Evolutionary conservation across 1,140 invertebrate species (phyloP).

Genomic region (Eupristina koningsbergeri): DNA sequence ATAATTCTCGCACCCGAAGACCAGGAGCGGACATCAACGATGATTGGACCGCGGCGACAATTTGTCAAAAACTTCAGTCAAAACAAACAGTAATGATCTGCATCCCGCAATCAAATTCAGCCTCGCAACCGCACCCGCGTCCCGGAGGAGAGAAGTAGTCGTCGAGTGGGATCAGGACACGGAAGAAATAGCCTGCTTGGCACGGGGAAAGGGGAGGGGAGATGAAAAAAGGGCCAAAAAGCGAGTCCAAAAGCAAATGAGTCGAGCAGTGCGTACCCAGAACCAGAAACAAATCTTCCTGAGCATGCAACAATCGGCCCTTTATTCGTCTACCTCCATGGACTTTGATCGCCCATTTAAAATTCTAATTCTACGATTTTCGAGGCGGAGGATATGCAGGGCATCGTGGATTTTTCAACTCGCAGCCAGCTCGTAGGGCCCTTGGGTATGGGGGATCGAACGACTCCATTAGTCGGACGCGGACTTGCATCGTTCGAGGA

Average conservation of each 20-base stretch:
- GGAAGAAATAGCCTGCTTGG: not conserved
- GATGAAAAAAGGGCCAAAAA: not conserved
- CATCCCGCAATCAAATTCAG: constrained; percentile 28
- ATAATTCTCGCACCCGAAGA: too few relatives aligned
- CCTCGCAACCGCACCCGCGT: not conserved
- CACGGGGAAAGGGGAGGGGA: not conserved
- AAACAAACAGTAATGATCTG: constrained; percentile 21
- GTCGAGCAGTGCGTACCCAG: not conserved
- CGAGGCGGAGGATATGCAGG: constrained; percentile 60
- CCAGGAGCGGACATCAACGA: not conserved
- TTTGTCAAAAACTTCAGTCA: constrained; percentile 48
- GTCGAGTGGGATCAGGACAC: not conserved
- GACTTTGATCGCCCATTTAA: constrained; percentile 61
- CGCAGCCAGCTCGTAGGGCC: too few relatives aligned
- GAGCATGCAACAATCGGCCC: constrained; percentile 39
- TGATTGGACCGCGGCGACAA: constrained; percentile 23
- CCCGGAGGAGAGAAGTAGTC: not conserved
- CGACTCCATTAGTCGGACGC: constrained; percentile 71
- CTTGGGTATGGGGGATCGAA: constrained; percentile 62
- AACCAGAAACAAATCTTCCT: constrained; percentile 41
- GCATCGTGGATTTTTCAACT: too few relatives aligned
- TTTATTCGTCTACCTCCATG: constrained; percentile 23
- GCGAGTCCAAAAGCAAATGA: constrained; percentile 32
- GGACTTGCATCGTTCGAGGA: not conserved
- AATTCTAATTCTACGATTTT: constrained; percentile 74